A percentile compares a stretch with the other conserved stretches of the same genome.
Conservation (phyloP, 30 jellyfish, hydroid and myxozoan genomes). For the Pelagia noctiluca region DNA sequence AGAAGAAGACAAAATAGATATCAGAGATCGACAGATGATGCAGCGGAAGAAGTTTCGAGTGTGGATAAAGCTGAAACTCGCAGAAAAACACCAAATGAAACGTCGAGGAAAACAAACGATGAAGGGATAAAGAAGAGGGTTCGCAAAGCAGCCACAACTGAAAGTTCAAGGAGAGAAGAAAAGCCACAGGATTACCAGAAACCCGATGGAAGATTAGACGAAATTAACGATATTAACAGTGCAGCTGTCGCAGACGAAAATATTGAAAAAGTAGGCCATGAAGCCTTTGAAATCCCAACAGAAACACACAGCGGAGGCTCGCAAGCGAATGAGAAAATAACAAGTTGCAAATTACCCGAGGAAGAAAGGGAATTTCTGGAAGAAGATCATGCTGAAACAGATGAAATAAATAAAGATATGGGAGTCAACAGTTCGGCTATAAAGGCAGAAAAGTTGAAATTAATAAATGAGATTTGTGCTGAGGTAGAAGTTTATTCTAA, state of each 20-base stretch:
- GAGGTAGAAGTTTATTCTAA: conserved; percentile 53
- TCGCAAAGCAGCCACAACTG: neutral
- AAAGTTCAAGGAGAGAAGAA: neutral
- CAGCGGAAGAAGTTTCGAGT: no score
- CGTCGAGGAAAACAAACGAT: no score
- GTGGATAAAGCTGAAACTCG: no score
- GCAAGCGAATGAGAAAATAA: neutral
- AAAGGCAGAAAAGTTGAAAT: conserved; percentile 2
- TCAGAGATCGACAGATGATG: no score
- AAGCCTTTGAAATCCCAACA: neutral
- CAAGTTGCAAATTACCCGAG: neutral
- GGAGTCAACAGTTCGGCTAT: conserved; percentile 3
- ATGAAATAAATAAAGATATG: conserved; percentile 7
- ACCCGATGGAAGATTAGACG: neutral
- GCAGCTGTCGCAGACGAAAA: neutral
- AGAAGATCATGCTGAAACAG: conserved; percentile 1
- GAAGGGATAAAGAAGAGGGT: no score
- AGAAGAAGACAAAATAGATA: no score
- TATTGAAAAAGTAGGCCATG: neutral
- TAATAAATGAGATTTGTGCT: conserved; percentile 19
- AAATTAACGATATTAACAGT: neutral
- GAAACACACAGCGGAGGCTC: no score
- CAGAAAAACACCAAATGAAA: no score
- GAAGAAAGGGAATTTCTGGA: neutral
- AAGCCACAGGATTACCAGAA: neutral